Conservation (phyloP, 2,797 vertebrate species). For the Takifugu ocellatus region DNA sequence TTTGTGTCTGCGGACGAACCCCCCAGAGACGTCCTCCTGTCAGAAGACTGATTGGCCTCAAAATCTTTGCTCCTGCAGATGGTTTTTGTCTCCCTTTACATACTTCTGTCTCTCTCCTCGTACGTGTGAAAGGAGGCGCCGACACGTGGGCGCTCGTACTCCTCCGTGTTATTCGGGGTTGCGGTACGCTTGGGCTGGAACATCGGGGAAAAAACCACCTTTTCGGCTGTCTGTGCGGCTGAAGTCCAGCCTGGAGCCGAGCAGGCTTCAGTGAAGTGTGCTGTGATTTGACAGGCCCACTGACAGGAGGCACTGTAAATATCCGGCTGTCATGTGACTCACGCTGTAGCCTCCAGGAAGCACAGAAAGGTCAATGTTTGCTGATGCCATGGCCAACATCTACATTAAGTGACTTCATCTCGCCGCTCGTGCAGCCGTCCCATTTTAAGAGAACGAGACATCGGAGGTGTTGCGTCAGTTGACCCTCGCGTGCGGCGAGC, state of each 20-base stretch:
- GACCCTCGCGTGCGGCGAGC: conserved; percentile 9
- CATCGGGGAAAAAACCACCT: conserved; percentile 49
- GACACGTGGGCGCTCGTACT: conserved; percentile 17
- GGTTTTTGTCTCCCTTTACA: conserved; percentile 32
- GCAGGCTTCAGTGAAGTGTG: conserved; percentile 68
- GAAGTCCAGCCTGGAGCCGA: conserved; percentile 57
- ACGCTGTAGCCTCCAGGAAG: conserved; percentile 64
- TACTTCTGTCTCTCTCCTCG: conserved; percentile 29
- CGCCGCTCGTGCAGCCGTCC: conserved; percentile 50
- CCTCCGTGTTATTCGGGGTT: conserved; percentile 35
- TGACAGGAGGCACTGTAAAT: conserved; percentile 75
- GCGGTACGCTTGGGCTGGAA: conserved; percentile 1
- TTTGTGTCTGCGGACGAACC: conserved; percentile 40
- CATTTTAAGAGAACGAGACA: conserved; percentile 54
- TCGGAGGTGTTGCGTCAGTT: conserved; percentile 54
- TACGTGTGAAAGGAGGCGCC: conserved; percentile 17
- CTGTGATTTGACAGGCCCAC: conserved; percentile 74
- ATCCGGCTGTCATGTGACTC: conserved; percentile 74
- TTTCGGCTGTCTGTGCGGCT: conserved; percentile 50
- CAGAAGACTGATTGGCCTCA: conserved; percentile 56
- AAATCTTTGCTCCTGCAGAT: conserved; percentile 57
- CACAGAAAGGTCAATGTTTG: conserved; percentile 73
- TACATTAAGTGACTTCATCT: conserved; percentile 70
- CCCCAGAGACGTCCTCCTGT: conserved; percentile 42
- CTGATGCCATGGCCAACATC: conserved; percentile 72